A percentile compares a stretch with the other conserved stretches of the same genome.
phyloP scores from a whole-genome alignment of 1,140 invertebrate genomes.

The Papilio dardanus region DNA sequence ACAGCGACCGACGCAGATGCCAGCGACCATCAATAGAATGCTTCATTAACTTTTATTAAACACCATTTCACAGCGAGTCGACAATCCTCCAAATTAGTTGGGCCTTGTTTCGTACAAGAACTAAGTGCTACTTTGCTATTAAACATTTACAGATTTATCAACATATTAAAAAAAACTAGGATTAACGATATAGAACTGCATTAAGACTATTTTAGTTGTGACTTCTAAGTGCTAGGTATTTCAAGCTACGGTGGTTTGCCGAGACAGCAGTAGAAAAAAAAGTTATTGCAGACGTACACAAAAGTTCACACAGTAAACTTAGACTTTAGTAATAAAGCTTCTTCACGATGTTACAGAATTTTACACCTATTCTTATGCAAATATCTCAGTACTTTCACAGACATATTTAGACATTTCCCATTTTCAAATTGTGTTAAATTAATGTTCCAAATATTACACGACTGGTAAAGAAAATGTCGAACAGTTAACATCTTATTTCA shows the following conservation, averaged over 20 bases:
- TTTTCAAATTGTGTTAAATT: not conserved
- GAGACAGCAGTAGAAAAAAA: too few relatives aligned
- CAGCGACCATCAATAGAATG: constrained; percentile 32
- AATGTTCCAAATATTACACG: not conserved
- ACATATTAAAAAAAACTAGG: not conserved
- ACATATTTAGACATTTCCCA: too few relatives aligned
- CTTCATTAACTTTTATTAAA: constrained; percentile 38
- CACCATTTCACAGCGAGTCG: constrained; percentile 34
- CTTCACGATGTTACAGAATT: too few relatives aligned
- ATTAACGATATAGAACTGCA: too few relatives aligned
- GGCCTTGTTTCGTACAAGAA: constrained; percentile 34
- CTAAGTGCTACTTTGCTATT: constrained; percentile 28
- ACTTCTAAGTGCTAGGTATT: too few relatives aligned
- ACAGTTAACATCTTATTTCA: not conserved
- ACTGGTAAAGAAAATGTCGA: not conserved
- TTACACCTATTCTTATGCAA: too few relatives aligned
- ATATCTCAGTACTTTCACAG: not conserved
- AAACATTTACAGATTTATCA: constrained; percentile 1
- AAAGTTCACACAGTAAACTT: too few relatives aligned
- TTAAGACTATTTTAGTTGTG: too few relatives aligned
- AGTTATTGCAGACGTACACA: too few relatives aligned
- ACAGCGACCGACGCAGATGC: constrained; percentile 26
- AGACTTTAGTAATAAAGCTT: too few relatives aligned
- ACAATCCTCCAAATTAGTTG: constrained; percentile 36
- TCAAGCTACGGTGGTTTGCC: too few relatives aligned